Evolutionary conservation across 2,888 invertebrate genomes (phyloP).

Genomic region (Limenitis arthemis): DNA sequence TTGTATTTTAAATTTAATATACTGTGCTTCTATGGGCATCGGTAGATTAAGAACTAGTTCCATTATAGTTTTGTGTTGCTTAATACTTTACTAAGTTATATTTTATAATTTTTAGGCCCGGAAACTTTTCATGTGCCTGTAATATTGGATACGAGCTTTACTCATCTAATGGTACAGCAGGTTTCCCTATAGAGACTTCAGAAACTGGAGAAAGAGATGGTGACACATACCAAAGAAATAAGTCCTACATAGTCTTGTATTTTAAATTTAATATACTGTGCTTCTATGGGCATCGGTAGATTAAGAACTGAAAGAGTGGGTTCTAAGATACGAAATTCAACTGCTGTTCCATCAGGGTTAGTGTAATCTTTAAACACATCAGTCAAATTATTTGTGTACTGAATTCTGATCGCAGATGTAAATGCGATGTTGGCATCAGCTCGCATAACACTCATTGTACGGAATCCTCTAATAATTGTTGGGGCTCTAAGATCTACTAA

Average conservation of each 20-base stretch:
- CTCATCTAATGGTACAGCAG: slow-evolving; percentile 90
- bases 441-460: slow-evolving; percentile 90
- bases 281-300: slow-evolving; percentile 92
- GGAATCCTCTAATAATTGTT: slow-evolving; percentile 90
- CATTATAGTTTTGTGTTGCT: too few species aligned
- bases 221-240: slow-evolving; percentile 91
- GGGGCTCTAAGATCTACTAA: slow-evolving; percentile 90
- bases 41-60: slow-evolving; percentile 83
- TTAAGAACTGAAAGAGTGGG: slow-evolving; percentile 93
- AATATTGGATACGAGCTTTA: slow-evolving; percentile 94
- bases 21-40: slow-evolving; percentile 92
- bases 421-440: slow-evolving; percentile 89
- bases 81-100: background rate
- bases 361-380: slow-evolving; percentile 93
- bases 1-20: slow-evolving; percentile 87
- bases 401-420: slow-evolving; percentile 90
- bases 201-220: slow-evolving; percentile 93
- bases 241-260: slow-evolving; percentile 89
- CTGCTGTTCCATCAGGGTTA: slow-evolving; percentile 93
- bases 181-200: slow-evolving; percentile 81
- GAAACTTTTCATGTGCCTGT: slow-evolving; percentile 90
- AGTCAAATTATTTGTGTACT: slow-evolving; percentile 90
- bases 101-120: slow-evolving; percentile 73
- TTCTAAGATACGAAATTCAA: slow-evolving; percentile 91
- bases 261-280: slow-evolving; percentile 88